Base-by-base conservation (phyloP, 2,113 vertebrate species). In the Phaethornis superciliosus region DNA sequence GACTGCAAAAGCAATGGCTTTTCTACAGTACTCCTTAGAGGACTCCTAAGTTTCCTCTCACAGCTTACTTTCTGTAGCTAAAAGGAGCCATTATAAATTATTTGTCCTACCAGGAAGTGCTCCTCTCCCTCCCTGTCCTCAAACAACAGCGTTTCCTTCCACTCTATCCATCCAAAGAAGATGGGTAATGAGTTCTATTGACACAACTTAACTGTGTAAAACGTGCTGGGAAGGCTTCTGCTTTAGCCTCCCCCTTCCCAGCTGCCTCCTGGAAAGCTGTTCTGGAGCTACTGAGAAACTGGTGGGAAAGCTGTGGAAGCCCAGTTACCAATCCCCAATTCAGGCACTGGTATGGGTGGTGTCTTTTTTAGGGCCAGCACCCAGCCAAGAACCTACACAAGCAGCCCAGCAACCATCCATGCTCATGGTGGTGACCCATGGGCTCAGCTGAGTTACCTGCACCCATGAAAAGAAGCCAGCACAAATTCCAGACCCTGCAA, bases 131-230 rank as follows among this genome's bases (percentile, higher is more conserved):
- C 40, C 26, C 46, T 21, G 46, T 47, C 40, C 26, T 71, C 68
- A 7, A 32, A 83, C 0, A 0, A 47, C 56, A 71, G 44, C 1
- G 0, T n/a, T 18, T 63, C 60, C 59, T 72, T 85, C 67, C 33
- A 33, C 70, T 59, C 60, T 27, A 30, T 12, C 56, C 55, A 68
- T 81, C 76, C 77, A 47, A 68, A 60, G 60, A 44, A 76, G 89
- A 89, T 0, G 4, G 37, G 14, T 35, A 72, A 65, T 21, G 65
- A 93, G 81, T 11, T 87, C 51, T n/a, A 86, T 0, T 30, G 44
- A 87, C 69, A 81, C 19, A 58, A 69, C 13, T 77, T 23, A 69
- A 46, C 74, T 60, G 33, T 30, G 9, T 32, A 54, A 85, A 77
- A 81, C 21, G 1, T 35, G 42, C 76, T 70, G 71, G 75, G 59